These are phyloP conservation scores for Eristalis tenax DNA, from an alignment of 2,888 invertebrate species.

Conservation along the genomic window DNA sequence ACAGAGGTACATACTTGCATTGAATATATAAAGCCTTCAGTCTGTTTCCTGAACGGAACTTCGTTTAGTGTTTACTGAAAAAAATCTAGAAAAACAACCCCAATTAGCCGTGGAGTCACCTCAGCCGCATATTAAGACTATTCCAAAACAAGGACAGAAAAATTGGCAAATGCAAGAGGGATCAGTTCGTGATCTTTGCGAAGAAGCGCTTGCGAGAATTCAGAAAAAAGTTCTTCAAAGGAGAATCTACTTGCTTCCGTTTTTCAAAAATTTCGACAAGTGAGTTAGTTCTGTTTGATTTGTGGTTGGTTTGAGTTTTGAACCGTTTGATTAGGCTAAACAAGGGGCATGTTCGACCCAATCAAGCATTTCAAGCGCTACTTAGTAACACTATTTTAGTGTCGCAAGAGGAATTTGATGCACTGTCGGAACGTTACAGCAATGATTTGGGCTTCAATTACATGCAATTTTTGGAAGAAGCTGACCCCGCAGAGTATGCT, in stretches of 20 bases:
- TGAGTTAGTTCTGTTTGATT: slow-evolving; percentile 75
- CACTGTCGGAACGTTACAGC: slow-evolving; percentile 87
- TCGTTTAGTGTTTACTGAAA: slow-evolving; percentile 84
- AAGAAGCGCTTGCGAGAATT: slow-evolving; percentile 85
- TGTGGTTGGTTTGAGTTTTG: no score
- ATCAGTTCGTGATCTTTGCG: slow-evolving; percentile 82
- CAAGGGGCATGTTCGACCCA: slow-evolving; percentile 87
- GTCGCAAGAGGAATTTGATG: slow-evolving; percentile 85
- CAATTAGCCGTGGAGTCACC: slow-evolving; percentile 83
- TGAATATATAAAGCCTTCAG: neutral
- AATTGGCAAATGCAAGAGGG: slow-evolving; percentile 81
- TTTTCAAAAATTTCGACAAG: slow-evolving; percentile 88
- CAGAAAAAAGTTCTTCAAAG: slow-evolving; percentile 85
- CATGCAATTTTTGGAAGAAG: slow-evolving; percentile 86
- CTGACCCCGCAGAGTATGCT: slow-evolving; percentile 79
- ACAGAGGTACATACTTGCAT: slow-evolving; percentile 84
- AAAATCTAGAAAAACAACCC: slow-evolving; percentile 87
- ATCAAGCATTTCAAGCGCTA: slow-evolving; percentile 87
- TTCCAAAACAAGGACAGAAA: slow-evolving; percentile 82
- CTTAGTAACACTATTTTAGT: slow-evolving; percentile 86
- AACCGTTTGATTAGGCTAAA: slow-evolving; percentile 82
- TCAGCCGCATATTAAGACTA: slow-evolving; percentile 82
- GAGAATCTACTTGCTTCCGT: slow-evolving; percentile 85
- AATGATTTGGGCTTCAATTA: slow-evolving; percentile 90
- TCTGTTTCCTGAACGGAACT: neutral